Evolutionary conservation across 2,113 vertebrate genomes (phyloP).

Genomic region (Leucopsar rothschildi): DNA sequence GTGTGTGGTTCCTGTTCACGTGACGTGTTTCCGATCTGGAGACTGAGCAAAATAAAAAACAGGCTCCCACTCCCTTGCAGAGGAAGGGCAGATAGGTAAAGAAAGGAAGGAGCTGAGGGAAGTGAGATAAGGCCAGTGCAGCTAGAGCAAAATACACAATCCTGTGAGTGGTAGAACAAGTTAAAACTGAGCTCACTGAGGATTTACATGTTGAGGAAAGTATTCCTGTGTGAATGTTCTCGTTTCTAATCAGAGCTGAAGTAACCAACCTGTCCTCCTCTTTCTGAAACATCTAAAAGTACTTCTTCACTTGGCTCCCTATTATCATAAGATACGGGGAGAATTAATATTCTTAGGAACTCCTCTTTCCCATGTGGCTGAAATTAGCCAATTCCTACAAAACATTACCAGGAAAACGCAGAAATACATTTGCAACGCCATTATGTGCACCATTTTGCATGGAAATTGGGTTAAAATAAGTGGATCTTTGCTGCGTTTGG

Average conservation of each 20-base stretch:
- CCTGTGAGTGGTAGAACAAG: not conserved
- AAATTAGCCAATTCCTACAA: not conserved
- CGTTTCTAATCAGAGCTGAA: not conserved
- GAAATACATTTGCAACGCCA: not conserved
- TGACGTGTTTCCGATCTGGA: not conserved
- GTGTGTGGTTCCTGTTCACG: not conserved
- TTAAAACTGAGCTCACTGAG: not conserved
- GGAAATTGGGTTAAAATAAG: not conserved
- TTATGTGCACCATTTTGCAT: not conserved
- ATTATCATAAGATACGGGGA: not conserved
- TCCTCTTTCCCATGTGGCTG: not conserved
- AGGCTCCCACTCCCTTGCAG: not conserved
- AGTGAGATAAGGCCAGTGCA: not conserved
- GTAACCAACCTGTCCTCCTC: not conserved
- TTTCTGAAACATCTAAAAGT: not conserved
- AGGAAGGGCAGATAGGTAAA: not conserved
- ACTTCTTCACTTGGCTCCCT: not conserved
- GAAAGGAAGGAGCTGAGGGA: slow-evolving; percentile 7
- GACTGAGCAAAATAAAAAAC: not conserved
- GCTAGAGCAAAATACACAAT: not conserved
- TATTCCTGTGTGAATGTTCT: not conserved
- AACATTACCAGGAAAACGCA: not conserved
- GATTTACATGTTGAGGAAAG: not conserved
- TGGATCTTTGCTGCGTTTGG: not conserved
- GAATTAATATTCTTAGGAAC: not conserved